Conservation (phyloP, 2,113 vertebrate species). For the Protobothrops mucrosquamatus region DNA sequence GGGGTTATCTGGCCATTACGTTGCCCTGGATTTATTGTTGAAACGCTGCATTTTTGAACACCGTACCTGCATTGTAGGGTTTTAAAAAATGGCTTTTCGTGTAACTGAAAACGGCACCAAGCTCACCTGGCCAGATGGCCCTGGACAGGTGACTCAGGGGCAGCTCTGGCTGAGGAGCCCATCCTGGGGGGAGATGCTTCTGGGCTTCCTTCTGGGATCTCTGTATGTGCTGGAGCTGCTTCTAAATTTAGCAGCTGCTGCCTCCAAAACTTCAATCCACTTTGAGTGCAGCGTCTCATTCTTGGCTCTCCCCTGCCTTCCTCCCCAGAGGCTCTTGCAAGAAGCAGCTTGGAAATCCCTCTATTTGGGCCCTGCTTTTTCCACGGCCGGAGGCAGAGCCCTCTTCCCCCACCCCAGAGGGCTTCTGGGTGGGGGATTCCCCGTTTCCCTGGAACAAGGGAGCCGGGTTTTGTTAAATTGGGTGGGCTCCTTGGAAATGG, state of each 20-base stretch:
- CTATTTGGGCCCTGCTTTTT: neutral
- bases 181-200: neutral
- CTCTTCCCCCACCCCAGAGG: no score
- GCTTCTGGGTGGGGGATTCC: neutral
- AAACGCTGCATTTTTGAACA: neutral
- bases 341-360: neutral
- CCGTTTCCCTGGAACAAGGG: neutral
- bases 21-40: neutral
- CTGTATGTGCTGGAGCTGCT: neutral
- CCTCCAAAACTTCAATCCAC: neutral
- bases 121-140: neutral
- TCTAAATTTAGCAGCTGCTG: neutral
- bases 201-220: no score
- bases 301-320: neutral
- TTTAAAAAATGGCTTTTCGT: neutral
- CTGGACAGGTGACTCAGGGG: no score
- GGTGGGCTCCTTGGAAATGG: neutral
- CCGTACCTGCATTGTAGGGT: accelerated
- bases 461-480: neutral
- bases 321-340: no score
- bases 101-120: no score
- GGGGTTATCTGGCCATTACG: no score
- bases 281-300: neutral
- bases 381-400: no score
- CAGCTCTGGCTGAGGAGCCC: no score